phyloP scores from a whole-genome alignment of 2,113 vertebrate species.

The Salvelinus namaycush region DNA sequence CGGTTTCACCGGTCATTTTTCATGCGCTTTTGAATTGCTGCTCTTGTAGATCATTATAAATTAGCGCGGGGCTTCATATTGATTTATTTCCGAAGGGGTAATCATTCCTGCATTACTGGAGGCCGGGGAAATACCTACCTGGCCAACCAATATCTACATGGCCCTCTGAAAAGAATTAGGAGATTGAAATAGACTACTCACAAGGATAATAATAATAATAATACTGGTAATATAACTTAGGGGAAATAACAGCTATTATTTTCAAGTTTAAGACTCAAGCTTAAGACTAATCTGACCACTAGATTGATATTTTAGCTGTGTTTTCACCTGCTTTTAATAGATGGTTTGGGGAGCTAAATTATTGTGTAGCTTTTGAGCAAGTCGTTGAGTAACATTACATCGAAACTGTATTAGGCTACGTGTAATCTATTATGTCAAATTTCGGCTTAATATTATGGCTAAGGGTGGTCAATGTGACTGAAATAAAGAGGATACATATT shows the following conservation, averaged over 20 bases:
- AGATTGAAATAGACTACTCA: constrained; percentile 27
- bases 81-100: constrained; percentile 67
- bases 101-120: constrained; percentile 55
- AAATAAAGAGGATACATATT: not conserved
- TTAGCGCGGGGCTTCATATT: constrained; percentile 57
- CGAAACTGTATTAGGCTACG: too few relatives aligned
- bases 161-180: not conserved
- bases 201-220: constrained; percentile 23
- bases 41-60: constrained; percentile 61
- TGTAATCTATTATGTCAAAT: not conserved
- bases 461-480: not conserved
- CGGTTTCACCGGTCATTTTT: constrained; percentile 57
- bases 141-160: not conserved
- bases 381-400: not conserved
- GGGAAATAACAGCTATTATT: not conserved
- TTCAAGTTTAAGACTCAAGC: not conserved
- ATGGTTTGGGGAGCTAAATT: not conserved
- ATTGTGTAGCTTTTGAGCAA: not conserved
- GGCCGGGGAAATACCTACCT: constrained; percentile 45
- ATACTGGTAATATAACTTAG: not conserved
- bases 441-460: not conserved
- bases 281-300: not conserved
- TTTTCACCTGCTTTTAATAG: not conserved
- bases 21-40: constrained; percentile 54
- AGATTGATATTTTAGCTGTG: not conserved